Base-by-base conservation (phyloP, 2,797 vertebrate species). In the Heteromormyrus szaboi region DNA sequence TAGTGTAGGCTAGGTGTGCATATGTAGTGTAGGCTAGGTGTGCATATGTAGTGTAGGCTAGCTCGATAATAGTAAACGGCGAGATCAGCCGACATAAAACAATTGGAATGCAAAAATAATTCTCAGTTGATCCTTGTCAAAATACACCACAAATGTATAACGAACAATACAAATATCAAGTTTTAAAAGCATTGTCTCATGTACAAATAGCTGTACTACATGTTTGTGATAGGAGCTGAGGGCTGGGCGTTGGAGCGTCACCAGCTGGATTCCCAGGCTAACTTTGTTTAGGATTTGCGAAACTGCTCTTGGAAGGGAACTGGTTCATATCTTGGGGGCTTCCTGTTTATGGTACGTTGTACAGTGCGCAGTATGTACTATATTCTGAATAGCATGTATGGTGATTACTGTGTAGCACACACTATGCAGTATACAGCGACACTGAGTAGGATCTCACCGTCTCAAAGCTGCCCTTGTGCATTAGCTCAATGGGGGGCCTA, bases 381-480 rank as follows among this genome's bases (percentile, higher is more conserved):
- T 51, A 83, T 44, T 44, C 17, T 22, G 79, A 48, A 72, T 37
- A 72, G 17, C 65, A 37, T 37, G 65, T 72, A 72, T 72, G 65
- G 65, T 0, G 29, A 72, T 83, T 48, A 83, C 37, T 29, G 81
- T 84, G 22, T 5, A 51, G 81, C 65, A 72, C 29, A 37, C 12
- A 14, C 29, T 37, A 37, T 72, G 65, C 65, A 37, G 29, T 17
- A 72, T 17, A 25, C 65, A 72, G 68, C 14, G 7, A 6, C 33
- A 6, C 68, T 19, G 33, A 76, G 33, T 19, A 37, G 68, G 33
- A 37, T 8, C 97, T 95, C 93, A 99, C 99, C 91, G 98, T 99
- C 95, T 99, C 98, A 95, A 99, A 99, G 96, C 98, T 99, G 94
- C 99, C 99, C 96, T 99, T 99, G 96, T 99, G 98, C 98, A 99